Base-by-base conservation (phyloP, 2,888 invertebrate genomes). In the Drosophila glabriapex region DNA sequence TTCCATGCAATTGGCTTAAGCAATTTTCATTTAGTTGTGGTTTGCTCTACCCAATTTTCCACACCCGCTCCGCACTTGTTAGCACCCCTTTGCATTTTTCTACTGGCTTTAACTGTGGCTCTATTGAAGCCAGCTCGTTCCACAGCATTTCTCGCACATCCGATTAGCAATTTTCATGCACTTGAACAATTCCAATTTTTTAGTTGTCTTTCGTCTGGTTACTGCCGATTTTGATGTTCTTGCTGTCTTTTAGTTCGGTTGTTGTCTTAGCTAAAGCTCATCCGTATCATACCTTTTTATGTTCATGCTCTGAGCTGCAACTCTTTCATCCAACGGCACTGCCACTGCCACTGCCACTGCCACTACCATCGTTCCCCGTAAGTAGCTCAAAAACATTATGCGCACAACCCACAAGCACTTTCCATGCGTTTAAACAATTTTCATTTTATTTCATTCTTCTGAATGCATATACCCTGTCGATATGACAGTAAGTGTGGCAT, bases 341-440 rank as follows among this genome's bases (percentile, higher is more conserved):
- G 39, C 49, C 46, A 46, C 25, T 46, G 28, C 49, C 25, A n/a
- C 56, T 33, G 3, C 28, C 50, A 43, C 10, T 41, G 41, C 22
- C 12, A 22, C 22, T 46, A 53, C 53, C 41, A 22, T 29, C 49
- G 19, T 14, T 6, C 19, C 28, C 54, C 54, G 29, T 49, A 73
- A 79, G 82, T 73, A 69, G 82, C 78, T 77, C 66, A 61, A 39
- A 41, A 81, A 81, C 69, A 81, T 81, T 68, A 79, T 79, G 82
- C 65, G 71, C 78, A 25, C 70, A 78, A 71, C 82, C 82, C 82
- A 76, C 79, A 73, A 90, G 90, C 89, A 88, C 90, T 86, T 86
- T 86, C 85, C 85, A 86, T 86, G 90, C 90, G 89, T 83, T 86
- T 86, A 88, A 86, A 79, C 90, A 86, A 86, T 86, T 90, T 90